Base-by-base conservation (phyloP, 2,113 vertebrate genomes). In the Promerops cafer region DNA sequence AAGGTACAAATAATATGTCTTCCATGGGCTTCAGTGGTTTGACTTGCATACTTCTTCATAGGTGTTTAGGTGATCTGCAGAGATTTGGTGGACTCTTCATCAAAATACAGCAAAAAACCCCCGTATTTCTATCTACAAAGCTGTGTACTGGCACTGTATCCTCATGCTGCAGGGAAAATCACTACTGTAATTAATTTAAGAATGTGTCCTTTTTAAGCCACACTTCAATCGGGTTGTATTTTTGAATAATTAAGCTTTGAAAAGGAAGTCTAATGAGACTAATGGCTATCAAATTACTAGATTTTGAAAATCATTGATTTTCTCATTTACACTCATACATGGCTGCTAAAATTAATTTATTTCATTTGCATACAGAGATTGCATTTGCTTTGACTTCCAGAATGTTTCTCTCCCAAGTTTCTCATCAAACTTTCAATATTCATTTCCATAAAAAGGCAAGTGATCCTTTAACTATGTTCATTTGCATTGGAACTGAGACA, bases 251-350 rank as follows among this genome's bases (percentile, higher is more conserved):
- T 98, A 97, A 95, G 96, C 96, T 97, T 97, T 96, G 95, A 97
- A 97, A 97, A 91, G 90, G 96, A 97, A 97, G 71, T 94, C 93
- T 98, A 97, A 98, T 98, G 96, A 98, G 97, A 97, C 95, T 97
- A 98, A 98, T 97, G 94, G 97, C 96, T 97, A 98, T 96, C 97
- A 97, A 98, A 98, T 98, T 97, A 97, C 96, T 94, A 95, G 91
- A 97, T 98, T 97, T 96, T 96, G 95, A 97, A 98, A 98, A 98
- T 96, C 96, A 97, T 93, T 97, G 97, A 97, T 97, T 97, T 97
- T 97, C 96, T 97, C 95, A 97, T 97, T 98, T 96, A 61, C 61
- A 87, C 90, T 93, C 86, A 87, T 65, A 92, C 78, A 91, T 89
- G 96, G 66, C 94, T 97, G 95, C 94, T 96, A 92, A 98, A 98